Conservation (phyloP, 2,797 vertebrate species). For the Melanotaenia pygmaea region DNA sequence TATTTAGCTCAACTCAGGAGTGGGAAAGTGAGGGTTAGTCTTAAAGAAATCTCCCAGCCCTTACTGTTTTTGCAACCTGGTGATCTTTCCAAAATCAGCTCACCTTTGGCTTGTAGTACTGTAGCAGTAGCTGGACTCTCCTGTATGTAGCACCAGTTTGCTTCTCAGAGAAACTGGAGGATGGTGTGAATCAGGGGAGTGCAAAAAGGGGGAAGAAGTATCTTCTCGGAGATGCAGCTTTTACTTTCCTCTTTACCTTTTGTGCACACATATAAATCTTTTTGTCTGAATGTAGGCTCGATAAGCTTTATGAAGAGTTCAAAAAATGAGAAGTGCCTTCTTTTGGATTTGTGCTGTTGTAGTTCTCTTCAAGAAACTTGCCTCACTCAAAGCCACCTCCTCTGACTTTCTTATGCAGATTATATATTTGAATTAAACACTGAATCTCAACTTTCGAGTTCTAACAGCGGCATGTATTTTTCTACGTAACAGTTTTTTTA, state of each 20-base stretch:
- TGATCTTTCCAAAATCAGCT: constrained; percentile 73
- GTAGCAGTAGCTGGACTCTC: constrained; percentile 73
- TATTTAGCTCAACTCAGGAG: constrained; percentile 76
- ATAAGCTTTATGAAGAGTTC: constrained; percentile 74
- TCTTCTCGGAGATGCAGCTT: constrained; percentile 40
- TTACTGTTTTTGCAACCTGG: constrained; percentile 65
- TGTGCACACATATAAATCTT: constrained; percentile 58
- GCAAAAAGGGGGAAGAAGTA: constrained; percentile 35
- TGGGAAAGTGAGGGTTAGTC: constrained; percentile 72
- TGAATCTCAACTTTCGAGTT: constrained; percentile 78
- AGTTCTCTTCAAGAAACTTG: constrained; percentile 59
- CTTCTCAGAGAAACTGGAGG: constrained; percentile 46
- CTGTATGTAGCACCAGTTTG: constrained; percentile 59
- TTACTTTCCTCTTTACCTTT: constrained; percentile 52
- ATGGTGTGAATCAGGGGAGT: constrained; percentile 22
- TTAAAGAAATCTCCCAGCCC: constrained; percentile 61
- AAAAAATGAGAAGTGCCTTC: constrained; percentile 71
- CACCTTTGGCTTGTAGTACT: constrained; percentile 70
- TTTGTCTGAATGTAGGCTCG: constrained; percentile 75
- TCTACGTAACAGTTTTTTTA: constrained; percentile 75
- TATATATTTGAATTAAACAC: constrained; percentile 84
- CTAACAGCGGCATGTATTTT: constrained; percentile 84
- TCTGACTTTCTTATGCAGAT: constrained; percentile 76
- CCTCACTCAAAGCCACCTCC: constrained; percentile 67
- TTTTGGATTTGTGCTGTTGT: constrained; percentile 54